Conservation (phyloP, 2,113 vertebrate species). For the Poeciliopsis occidentalis region DNA sequence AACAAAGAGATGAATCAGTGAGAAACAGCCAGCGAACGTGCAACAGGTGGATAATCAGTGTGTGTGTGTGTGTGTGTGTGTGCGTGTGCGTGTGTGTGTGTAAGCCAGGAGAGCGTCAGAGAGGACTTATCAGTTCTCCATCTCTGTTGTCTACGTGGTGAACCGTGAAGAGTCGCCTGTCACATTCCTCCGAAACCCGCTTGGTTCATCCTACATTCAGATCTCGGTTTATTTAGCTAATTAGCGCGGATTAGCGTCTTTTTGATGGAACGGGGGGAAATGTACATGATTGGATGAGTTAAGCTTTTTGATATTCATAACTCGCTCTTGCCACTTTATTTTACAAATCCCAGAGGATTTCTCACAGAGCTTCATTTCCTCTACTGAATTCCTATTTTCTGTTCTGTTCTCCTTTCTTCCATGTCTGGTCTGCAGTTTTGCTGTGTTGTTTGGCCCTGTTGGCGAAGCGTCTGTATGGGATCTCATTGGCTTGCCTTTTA, state of each 20-base stretch:
- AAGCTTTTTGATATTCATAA: conserved; percentile 51
- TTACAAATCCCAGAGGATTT: conserved; percentile 49
- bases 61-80: too few species aligned
- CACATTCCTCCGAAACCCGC: too few species aligned
- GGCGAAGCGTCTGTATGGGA: neutral
- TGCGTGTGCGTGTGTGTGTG: too few species aligned
- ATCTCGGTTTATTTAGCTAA: too few species aligned
- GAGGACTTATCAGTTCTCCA: too few species aligned
- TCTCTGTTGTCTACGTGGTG: too few species aligned
- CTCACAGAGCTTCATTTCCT: conserved; percentile 14
- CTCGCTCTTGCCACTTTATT: conserved; percentile 9
- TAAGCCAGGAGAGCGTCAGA: too few species aligned
- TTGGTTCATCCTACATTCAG: too few species aligned
- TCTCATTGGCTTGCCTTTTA: neutral
- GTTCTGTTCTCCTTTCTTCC: neutral
- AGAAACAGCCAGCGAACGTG: neutral
- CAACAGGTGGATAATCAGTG: too few species aligned
- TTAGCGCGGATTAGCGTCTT: too few species aligned
- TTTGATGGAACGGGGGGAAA: conserved; percentile 21
- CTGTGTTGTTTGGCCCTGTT: too few species aligned
- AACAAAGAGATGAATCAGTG: neutral
- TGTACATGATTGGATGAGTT: conserved; percentile 27
- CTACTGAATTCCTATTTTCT: conserved; percentile 22
- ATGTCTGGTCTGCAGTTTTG: neutral
- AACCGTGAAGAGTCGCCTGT: too few species aligned